Evolutionary conservation across 2,113 vertebrate species (phyloP), one percentile per base, ranked within the genome.

Genomic region (Dromas ardeola): DNA sequence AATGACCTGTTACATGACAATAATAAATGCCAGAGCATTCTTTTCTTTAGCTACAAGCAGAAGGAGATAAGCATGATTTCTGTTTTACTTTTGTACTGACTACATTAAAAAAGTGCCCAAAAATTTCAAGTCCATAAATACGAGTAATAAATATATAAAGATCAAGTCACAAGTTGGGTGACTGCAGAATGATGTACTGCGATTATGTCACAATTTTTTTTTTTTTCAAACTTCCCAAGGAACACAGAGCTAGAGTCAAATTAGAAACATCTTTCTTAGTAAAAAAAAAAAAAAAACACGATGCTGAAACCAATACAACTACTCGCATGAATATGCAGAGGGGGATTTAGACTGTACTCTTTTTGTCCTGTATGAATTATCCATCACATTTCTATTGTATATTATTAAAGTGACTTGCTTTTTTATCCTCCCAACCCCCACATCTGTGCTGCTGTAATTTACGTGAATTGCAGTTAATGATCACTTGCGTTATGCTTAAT

Each of bases 401-500:
- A 69, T 97, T 95, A 96, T 69, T 87, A 83, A 93, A 97, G 92
- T 92, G 85, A 92, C 79, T 95, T 92, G 82, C 63, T 94, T 92
- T 95, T 90, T 84, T 70, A 80, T 86, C 61, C 56, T 71, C 94
- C 83, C 80, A 74, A 17, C 77, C 96, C 83, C 96, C 65, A 88
- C 96, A 97, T 92, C 94, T 96, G 77, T 92, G 74, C 93, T 96
- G 92, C 90, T 93, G 91, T 70, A 97, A 97, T 94, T 98, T 97
- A 92, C 42, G 62, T 96, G 71, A 97, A 95, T 96, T 95, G 84
- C 78, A 9, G 81, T 62, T 98, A 91, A 93, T 95, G 85, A 97
- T 96, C 96, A 88, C 91, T 98, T 97, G 63, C 47, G 40, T 94
- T 97, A 92, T 97, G 95, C 81, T 95, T 96, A 94, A 97, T 97